phyloP scores from a whole-genome alignment of 2,888 invertebrate genomes.

The Resseliella maxima region DNA sequence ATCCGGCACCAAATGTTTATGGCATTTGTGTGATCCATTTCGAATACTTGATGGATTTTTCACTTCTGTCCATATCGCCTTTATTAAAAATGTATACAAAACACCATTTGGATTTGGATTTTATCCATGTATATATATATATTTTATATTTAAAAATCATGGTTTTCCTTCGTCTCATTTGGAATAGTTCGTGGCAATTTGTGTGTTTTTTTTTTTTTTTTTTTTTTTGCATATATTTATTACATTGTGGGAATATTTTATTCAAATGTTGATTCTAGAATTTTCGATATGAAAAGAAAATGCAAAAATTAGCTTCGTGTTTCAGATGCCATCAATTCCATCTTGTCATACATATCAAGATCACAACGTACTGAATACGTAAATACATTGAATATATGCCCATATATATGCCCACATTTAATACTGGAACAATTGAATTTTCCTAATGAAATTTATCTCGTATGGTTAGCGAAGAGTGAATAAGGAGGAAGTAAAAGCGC shows the following conservation, averaged over 20 bases:
- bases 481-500: background rate
- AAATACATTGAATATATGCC: background rate
- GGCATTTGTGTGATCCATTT: background rate
- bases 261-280: too few relatives aligned
- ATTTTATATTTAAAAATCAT: too few relatives aligned
- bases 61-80: background rate
- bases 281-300: too few relatives aligned
- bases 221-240: too few relatives aligned
- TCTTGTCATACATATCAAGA: background rate
- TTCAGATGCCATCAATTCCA: too few relatives aligned
- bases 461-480: too few relatives aligned
- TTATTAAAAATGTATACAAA: background rate
- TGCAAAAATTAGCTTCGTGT: too few relatives aligned
- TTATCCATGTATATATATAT: too few relatives aligned
- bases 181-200: too few relatives aligned
- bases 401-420: background rate
- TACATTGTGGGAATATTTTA: too few relatives aligned
- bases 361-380: background rate
- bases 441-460: background rate
- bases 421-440: background rate
- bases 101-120: background rate
- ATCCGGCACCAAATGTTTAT: background rate
- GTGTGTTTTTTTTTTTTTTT: too few relatives aligned
- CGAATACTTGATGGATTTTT: background rate
- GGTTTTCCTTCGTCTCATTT: too few relatives aligned